Percentiles rank a stretch among this genome's conserved stretches.
phyloP scores from a whole-genome alignment of 2,113 vertebrate species.

The Rhea americana region DNA sequence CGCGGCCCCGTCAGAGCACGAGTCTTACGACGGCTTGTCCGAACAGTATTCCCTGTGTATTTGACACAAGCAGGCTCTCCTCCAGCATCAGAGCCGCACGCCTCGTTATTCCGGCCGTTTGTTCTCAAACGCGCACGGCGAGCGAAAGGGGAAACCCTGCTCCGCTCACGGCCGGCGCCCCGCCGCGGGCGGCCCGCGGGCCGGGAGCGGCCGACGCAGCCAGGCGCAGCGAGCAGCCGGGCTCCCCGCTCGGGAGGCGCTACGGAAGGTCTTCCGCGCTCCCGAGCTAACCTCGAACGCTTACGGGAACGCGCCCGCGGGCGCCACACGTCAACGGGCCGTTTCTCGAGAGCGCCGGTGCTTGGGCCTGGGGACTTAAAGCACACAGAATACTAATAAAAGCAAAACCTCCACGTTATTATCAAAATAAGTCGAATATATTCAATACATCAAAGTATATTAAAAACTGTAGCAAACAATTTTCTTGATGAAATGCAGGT shows the following conservation, averaged over 20 bases:
- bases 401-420: background rate
- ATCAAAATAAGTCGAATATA: conserved; percentile 40
- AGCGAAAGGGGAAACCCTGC: conserved; percentile 16
- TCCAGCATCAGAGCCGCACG: background rate
- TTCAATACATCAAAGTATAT: conserved; percentile 43
- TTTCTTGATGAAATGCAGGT: conserved; percentile 63
- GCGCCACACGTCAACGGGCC: background rate
- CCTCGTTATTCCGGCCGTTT: conserved; percentile 2
- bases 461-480: conserved; percentile 44
- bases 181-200: too few relatives aligned
- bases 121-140: conserved; percentile 13
- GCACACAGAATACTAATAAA: background rate
- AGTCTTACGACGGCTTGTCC: background rate
- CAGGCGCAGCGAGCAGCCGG: too few relatives aligned
- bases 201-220: too few relatives aligned
- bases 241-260: background rate
- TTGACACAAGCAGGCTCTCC: background rate
- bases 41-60: background rate
- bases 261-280: background rate
- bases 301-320: background rate
- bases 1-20: background rate
- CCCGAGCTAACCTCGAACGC: background rate
- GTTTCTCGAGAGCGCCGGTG: background rate
- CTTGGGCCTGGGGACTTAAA: background rate
- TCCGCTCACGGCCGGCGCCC: background rate